phyloP scores from a whole-genome alignment of 2,888 invertebrate species.

The Thumatha senex region DNA sequence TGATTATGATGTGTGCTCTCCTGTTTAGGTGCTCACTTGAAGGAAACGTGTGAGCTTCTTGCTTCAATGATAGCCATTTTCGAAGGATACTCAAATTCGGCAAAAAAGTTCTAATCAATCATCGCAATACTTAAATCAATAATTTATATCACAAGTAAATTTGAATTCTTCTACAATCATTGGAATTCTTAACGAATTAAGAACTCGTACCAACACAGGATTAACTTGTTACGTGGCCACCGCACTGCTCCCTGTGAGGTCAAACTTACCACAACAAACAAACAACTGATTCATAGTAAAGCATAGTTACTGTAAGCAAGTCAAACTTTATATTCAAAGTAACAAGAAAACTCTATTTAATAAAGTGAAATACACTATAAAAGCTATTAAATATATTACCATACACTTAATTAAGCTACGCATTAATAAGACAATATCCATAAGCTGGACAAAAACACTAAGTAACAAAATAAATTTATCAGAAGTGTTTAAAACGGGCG shows the following conservation, averaged over 20 bases:
- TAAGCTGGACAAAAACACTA: background rate
- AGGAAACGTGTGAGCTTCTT: background rate
- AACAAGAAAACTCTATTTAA: background rate
- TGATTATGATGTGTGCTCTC: constrained; percentile 13
- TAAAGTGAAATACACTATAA: background rate
- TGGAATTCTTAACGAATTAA: too few relatives aligned
- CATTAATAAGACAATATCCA: constrained; percentile 25
- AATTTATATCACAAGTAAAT: too few relatives aligned
- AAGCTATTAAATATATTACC: constrained; percentile 6
- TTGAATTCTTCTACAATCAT: too few relatives aligned
- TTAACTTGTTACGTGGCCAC: too few relatives aligned
- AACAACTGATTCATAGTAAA: too few relatives aligned
- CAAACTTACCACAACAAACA: background rate
- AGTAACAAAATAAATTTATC: too few relatives aligned
- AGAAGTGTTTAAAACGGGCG: too few relatives aligned
- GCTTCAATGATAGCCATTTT: constrained; percentile 1
- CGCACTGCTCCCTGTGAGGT: background rate
- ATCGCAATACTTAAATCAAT: too few relatives aligned
- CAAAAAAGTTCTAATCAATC: too few relatives aligned
- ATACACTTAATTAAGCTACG: constrained; percentile 5
- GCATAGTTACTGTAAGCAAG: too few relatives aligned
- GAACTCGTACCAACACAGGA: too few relatives aligned
- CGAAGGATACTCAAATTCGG: background rate
- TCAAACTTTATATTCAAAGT: background rate
- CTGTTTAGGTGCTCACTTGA: constrained; percentile 9